Conservation (phyloP, 2,888 invertebrate genomes). For the Sipha maydis region DNA sequence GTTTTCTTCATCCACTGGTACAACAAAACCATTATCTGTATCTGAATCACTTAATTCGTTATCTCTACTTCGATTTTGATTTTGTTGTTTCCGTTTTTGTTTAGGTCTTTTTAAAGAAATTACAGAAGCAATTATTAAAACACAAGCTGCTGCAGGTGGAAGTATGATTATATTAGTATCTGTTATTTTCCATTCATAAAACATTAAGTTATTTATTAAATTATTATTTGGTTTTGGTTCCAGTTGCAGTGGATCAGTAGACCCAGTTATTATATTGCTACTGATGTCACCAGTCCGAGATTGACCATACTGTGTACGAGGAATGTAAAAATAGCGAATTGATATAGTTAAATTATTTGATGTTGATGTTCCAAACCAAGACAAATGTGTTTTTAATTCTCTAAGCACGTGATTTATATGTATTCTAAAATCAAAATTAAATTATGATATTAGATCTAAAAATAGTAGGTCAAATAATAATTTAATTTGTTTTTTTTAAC, state of each 20-base stretch:
- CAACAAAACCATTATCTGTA: slow-evolving; percentile 24
- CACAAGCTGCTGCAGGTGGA: slow-evolving; percentile 34
- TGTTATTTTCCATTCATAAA: slow-evolving; percentile 42
- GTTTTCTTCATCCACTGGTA: slow-evolving; percentile 29
- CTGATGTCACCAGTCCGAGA: not conserved
- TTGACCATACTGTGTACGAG: not conserved
- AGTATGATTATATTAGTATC: not conserved
- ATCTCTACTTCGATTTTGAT: not conserved
- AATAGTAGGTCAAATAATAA: not conserved
- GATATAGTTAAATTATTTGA: slow-evolving; percentile 31
- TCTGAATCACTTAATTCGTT: slow-evolving; percentile 33
- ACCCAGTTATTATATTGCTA: not conserved
- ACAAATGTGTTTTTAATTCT: slow-evolving; percentile 46
- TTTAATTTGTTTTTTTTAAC: not conserved
- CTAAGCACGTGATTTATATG: slow-evolving; percentile 40
- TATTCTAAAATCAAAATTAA: not conserved
- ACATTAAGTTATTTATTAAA: not conserved
- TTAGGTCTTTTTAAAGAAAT: not conserved
- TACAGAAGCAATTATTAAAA: slow-evolving; percentile 34
- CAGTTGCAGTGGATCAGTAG: slow-evolving; percentile 28
- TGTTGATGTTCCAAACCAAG: slow-evolving; percentile 21
- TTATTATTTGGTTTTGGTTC: not conserved
- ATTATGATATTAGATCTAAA: not conserved
- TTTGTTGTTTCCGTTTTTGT: slow-evolving; percentile 11
- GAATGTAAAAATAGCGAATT: slow-evolving; percentile 40